Conservation (phyloP, 2,797 vertebrate genomes). For the Clarias pachynema region DNA sequence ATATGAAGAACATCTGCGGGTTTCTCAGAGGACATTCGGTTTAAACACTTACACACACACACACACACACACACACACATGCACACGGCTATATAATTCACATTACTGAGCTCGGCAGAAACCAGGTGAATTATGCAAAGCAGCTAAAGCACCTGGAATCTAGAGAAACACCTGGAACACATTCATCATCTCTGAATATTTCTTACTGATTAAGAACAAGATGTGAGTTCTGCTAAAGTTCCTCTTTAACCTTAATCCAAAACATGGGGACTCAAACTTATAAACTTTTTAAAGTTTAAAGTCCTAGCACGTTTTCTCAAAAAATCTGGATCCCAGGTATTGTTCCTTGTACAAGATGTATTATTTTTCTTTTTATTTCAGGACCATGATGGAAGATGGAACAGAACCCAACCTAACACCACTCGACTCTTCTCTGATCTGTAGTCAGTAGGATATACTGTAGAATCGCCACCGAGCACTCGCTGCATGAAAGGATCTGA, state of each 20-base stretch:
- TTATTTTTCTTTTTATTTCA: too few species aligned
- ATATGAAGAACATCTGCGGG: not conserved
- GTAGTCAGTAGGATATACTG: too few species aligned
- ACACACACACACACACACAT: conserved; percentile 6
- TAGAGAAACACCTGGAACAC: not conserved
- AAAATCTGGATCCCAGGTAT: too few species aligned
- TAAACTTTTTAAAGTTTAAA: not conserved
- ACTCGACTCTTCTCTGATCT: too few species aligned
- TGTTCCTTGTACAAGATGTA: too few species aligned
- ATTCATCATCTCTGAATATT: not conserved
- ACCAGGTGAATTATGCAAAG: not conserved
- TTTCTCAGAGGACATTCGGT: not conserved
- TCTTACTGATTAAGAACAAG: not conserved
- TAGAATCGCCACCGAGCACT: too few species aligned
- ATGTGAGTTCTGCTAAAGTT: not conserved
- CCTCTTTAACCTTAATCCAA: not conserved
- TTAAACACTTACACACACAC: not conserved
- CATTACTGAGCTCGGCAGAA: not conserved
- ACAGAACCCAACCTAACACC: too few species aligned
- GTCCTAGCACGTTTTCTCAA: not conserved
- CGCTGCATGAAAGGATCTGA: too few species aligned
- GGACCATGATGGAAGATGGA: too few species aligned
- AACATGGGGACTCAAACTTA: not conserved
- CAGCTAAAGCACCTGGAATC: not conserved
- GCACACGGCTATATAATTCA: not conserved